phyloP scores from a whole-genome alignment of 2,888 invertebrate species.

The Steinernema carpocapsae region DNA sequence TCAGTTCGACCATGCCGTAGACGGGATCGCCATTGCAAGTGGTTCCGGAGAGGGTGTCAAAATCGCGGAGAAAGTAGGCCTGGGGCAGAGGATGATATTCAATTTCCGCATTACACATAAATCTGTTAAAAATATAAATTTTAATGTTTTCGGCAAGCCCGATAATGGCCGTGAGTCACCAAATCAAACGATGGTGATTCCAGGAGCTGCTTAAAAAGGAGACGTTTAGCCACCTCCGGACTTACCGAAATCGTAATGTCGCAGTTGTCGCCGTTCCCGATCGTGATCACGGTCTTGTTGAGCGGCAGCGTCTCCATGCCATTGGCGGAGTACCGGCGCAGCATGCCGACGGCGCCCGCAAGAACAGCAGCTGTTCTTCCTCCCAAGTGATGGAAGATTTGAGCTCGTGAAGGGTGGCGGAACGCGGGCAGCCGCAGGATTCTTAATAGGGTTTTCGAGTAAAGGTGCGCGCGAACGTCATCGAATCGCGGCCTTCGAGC shows the following conservation, averaged over 20 bases:
- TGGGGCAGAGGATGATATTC: constrained; percentile 54
- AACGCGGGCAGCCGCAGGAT: not conserved
- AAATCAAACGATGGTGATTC: no score
- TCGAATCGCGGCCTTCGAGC: not conserved
- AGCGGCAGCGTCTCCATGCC: constrained; percentile 48
- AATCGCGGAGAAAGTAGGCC: constrained; percentile 56
- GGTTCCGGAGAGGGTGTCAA: constrained; percentile 50
- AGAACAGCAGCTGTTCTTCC: not conserved
- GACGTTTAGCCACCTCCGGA: no score
- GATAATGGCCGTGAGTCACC: no score
- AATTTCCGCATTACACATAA: no score
- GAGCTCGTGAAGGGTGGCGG: not conserved
- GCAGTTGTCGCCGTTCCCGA: constrained; percentile 49
- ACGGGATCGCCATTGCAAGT: constrained; percentile 48
- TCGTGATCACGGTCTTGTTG: constrained; percentile 42
- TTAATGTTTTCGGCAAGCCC: no score
- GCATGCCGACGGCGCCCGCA: not conserved
- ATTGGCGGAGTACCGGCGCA: constrained; percentile 49
- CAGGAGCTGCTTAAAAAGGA: no score
- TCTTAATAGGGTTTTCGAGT: constrained; percentile 12
- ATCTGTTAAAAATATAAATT: no score
- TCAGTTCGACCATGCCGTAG: constrained; percentile 50
- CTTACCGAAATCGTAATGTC: constrained; percentile 52
- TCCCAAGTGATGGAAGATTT: not conserved
- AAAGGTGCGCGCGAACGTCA: constrained; percentile 20